Evolutionary conservation across 2,113 vertebrate species (phyloP).

Genomic region (Eubucco bourcierii): DNA sequence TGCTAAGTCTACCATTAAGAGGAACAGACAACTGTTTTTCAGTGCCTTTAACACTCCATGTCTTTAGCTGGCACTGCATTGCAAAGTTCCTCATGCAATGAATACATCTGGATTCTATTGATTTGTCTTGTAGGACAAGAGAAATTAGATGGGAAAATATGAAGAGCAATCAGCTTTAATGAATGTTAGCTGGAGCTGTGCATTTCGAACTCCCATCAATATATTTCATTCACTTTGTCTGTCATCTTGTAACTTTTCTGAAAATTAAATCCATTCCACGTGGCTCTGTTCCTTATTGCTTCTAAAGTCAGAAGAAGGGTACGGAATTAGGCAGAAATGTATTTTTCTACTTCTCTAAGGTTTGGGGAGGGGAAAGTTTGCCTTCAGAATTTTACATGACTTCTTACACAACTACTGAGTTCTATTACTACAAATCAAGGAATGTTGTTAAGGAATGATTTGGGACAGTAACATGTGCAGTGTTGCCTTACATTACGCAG

Average conservation of each 20-base stretch:
- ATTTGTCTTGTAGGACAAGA: constrained; percentile 43
- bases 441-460: background rate
- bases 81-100: background rate
- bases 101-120: constrained; percentile 63
- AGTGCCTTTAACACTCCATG: background rate
- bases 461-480: background rate
- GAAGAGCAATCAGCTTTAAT: constrained; percentile 50
- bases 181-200: constrained; percentile 27
- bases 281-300: background rate
- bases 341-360: background rate
- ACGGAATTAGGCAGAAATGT: background rate
- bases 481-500: background rate
- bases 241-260: constrained; percentile 16
- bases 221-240: constrained; percentile 3
- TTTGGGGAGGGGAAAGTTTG: background rate
- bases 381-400: background rate
- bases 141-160: constrained; percentile 28
- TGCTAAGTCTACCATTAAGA: background rate
- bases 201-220: background rate
- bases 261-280: constrained; percentile 36
- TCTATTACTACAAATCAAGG: background rate
- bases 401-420: background rate
- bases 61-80: background rate
- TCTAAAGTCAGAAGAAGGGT: background rate
- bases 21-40: background rate